Evolutionary conservation across 2,888 invertebrate species (phyloP), one percentile per base, ranked within the genome.

Genomic region (Neria commutata): DNA sequence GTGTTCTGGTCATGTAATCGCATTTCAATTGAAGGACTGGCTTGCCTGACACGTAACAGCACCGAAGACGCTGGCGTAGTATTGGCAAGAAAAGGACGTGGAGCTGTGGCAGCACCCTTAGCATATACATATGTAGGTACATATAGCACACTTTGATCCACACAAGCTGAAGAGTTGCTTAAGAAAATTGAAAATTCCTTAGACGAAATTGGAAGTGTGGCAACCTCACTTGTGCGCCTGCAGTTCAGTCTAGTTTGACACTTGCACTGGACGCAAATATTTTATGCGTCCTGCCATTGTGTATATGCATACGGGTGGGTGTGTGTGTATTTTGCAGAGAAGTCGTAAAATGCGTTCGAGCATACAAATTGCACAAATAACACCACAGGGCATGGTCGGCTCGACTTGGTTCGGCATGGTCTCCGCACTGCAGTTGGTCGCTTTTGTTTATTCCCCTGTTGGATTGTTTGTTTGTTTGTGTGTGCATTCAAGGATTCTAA

Each of bases 1-100:
- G 71, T 77, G 77, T 77, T 68, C 71, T 76, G 78, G 77, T 77
- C 75, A 71, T 77, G 77, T 77, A 77, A 77, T 77, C 77, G 76
- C 71, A 78, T 77, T 78, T 76, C 76, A 74, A 73, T 78, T 75
- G 66, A 56, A 63, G 61, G 47, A n/a, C 40, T 55, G n/a, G n/a
- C n/a, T 47, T 48, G 29, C 37, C 34, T 16, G 46, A 46, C 33
- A 50, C 46, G 53, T 33, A 62, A 29, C 55, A 53, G 48, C 26
- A 54, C 24, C 16, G 37, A 42, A 51, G 17, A 52, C 21, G 40
- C 37, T 24, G 14, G 17, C 5, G 11, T 17, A 19, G 25, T 16
- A 33, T 16, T 16, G 10, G 29, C 11, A 24, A 21, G 17, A 19
- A 3, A n/a, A 49, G 26, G 4, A 26, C 24, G 16, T 14, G 25